These are phyloP conservation scores for Caenorhabditis elegans DNA, from an alignment of 1,140 invertebrate genomes.

Conservation along the genomic window WBcel235 BX284605.5:3082501-3083000, in stretches of 20 bases:
- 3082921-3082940: background rate
- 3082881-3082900: background rate
- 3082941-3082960: background rate
- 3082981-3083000: background rate
- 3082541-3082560: background rate
- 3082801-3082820: background rate
- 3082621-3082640: background rate
- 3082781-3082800: background rate
- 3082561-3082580: background rate
- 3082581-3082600: slow-evolving; percentile 1
- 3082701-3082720: slow-evolving; percentile 19
- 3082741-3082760: slow-evolving; percentile 16
- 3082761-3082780: background rate
- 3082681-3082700: slow-evolving; percentile 13
- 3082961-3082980: background rate
- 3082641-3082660: no score
- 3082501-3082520: background rate
- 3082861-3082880: background rate
- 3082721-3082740: background rate
- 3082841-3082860: background rate
- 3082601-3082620: background rate
- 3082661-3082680: no score
- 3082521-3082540: background rate
- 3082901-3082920: background rate
- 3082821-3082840: background rate